Evolutionary conservation across 2,797 vertebrate species (phyloP), one percentile per base, ranked within the genome.

Genomic region (Taenioides sp.): DNA sequence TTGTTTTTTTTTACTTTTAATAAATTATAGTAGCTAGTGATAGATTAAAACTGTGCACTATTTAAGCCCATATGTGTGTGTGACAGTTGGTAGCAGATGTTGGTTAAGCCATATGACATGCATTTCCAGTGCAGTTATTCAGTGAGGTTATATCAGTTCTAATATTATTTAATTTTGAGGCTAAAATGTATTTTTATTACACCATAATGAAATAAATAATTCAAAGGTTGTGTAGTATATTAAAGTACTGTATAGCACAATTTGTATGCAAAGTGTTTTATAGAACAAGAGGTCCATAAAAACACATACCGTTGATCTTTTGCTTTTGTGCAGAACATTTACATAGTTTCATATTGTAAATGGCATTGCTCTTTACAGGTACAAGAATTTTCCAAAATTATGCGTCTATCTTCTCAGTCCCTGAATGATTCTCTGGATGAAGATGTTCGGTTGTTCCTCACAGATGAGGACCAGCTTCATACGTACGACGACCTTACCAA

Each of bases 401-500:
- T 74, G 20, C 0, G 67, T 50, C 50, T 75, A 57, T 52, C 73
- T 14, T 81, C 75, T 10, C 74, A 60, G 22, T 84, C 87, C 65
- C 80, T 93, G 16, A 85, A 86, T 80, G 89, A 92, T 55, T 91
- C 91, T 2, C 79, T 95, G 80, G 94, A 94, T 57, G 94, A 92
- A 80, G 96, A 97, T 20, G 66, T 97, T 17, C 90, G 89, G 80
- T 91, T 92, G 5, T 97, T 99, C 81, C 92, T 99, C 57, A 88
- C 85, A 0, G 91, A 95, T 66, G 95, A 97, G 82, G 91, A 89
- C 67, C 92, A 93, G 0, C 91, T 98, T 18, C 92, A 96, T 85
- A 94, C 95, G 27, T 95, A 96, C 20, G 95, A 98, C 54, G 97
- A 99, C 89, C 96, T 99, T 72, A 99, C 97, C 5, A 96, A 96